Percentiles rank a stretch among this genome's conserved stretches.
These are phyloP conservation scores for Zophobas atratus DNA, from an alignment of 1,140 invertebrate species.

Conservation along the genomic window DNA sequence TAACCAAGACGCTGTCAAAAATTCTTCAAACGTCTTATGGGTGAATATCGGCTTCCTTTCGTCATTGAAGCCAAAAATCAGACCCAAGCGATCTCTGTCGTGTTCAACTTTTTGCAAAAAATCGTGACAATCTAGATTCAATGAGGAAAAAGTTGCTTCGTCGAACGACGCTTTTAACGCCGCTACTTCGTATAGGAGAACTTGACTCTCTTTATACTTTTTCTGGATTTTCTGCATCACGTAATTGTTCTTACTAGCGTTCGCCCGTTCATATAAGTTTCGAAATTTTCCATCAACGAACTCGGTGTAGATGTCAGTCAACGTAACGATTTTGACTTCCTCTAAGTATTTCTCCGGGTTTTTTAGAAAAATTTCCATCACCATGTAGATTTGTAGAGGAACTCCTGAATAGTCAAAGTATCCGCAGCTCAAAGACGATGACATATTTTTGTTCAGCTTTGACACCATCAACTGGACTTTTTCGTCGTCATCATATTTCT, in stretches of 20 bases:
- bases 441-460: neutral
- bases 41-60: slow-evolving; percentile 4
- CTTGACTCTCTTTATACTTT: slow-evolving; percentile 4
- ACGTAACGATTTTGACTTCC: slow-evolving; percentile 8
- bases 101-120: neutral
- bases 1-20: slow-evolving; percentile 18
- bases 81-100: neutral
- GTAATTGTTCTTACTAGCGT: neutral
- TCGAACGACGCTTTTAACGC: slow-evolving; percentile 27
- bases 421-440: slow-evolving; percentile 2
- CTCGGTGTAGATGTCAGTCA: slow-evolving; percentile 19
- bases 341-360: slow-evolving; percentile 15
- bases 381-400: slow-evolving; percentile 16
- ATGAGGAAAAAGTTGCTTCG: neutral
- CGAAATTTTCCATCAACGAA: neutral
- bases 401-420: slow-evolving; percentile 10
- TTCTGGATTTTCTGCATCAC: slow-evolving; percentile 18
- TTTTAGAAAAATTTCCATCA: slow-evolving; percentile 28
- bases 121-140: neutral
- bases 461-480: neutral
- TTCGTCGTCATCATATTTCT: neutral
- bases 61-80: slow-evolving; percentile 6
- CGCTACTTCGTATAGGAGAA: slow-evolving; percentile 11
- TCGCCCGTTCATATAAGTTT: neutral
- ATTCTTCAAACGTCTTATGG: slow-evolving; percentile 27